A percentile compares a stretch with the other conserved stretches of the same genome.
These are phyloP conservation scores for Orgyia antiqua DNA, from an alignment of 2,888 invertebrate species.

Conservation along the genomic window DNA sequence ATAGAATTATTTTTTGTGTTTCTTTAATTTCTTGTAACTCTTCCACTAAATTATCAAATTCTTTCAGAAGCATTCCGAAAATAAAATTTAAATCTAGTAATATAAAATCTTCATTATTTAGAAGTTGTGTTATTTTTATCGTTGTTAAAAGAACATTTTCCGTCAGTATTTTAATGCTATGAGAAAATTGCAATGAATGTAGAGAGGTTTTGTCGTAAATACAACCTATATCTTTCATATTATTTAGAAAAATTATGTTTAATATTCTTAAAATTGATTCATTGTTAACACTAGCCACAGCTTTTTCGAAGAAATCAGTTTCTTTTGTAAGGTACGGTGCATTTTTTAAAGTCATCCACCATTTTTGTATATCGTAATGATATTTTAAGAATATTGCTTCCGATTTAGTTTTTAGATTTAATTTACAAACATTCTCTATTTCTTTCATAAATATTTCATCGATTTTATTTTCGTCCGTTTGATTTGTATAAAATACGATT, in stretches of 20 bases:
- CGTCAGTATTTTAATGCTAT: conserved; percentile 3
- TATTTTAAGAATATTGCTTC: conserved; percentile 2
- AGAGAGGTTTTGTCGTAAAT: conserved; percentile 1
- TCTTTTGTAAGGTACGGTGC: conserved; percentile 9
- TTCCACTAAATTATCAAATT: neutral
- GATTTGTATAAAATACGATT: conserved; percentile 11
- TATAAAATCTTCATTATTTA: neutral
- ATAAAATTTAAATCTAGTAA: conserved; percentile 3
- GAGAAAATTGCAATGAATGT: neutral
- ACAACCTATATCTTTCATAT: conserved; percentile 1
- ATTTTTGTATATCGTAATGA: conserved; percentile 11
- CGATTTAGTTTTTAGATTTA: neutral
- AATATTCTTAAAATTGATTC: conserved; percentile 6
- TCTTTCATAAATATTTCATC: conserved; percentile 5
- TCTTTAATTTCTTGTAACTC: neutral
- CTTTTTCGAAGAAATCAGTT: neutral
- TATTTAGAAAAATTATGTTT: conserved; percentile 4
- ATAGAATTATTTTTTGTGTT: conserved; percentile 1
- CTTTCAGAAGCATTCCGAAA: neutral
- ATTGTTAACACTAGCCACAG: conserved; percentile 1
- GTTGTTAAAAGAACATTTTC: conserved; percentile 7
- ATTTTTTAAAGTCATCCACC: conserved; percentile 14
- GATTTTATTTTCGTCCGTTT: conserved; percentile 7
- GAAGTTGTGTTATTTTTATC: conserved; percentile 11
- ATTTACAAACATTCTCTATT: neutral